Conservation (phyloP, 2,888 invertebrate species). For the Ecliptopera silaceata region DNA sequence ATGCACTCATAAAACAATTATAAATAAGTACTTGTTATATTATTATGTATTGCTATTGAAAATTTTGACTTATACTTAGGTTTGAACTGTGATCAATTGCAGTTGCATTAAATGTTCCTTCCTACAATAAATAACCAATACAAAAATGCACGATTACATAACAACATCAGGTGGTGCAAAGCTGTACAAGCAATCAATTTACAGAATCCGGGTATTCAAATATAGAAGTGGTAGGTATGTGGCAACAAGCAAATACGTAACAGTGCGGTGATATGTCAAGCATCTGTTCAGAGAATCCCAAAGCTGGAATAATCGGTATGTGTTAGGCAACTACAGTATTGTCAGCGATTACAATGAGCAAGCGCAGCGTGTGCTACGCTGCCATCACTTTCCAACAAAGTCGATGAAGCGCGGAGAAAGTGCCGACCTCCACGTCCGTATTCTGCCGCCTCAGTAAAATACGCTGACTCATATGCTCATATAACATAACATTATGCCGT, state of each 20-base stretch:
- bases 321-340: conserved; percentile 49
- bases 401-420: conserved; percentile 82
- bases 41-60: too few relatives aligned
- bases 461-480: conserved; percentile 68
- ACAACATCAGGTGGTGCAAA: background rate
- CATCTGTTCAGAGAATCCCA: conserved; percentile 9
- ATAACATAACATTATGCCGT: conserved; percentile 37
- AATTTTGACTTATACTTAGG: too few relatives aligned
- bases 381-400: conserved; percentile 77
- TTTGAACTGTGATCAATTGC: background rate
- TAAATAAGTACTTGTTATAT: too few relatives aligned
- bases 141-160: background rate
- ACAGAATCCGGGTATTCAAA: background rate
- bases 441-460: conserved; percentile 64
- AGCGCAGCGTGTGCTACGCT: conserved; percentile 61
- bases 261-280: background rate
- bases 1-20: too few relatives aligned
- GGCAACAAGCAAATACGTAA: background rate
- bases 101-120: too few relatives aligned
- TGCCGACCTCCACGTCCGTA: conserved; percentile 76
- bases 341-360: conserved; percentile 46
- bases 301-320: conserved; percentile 37
- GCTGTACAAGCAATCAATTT: background rate
- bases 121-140: background rate
- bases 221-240: background rate